Percentiles rank a stretch among this genome's conserved stretches.
These are phyloP conservation scores for Malurus melanocephalus DNA, from an alignment of 2,113 vertebrate genomes.

Conservation along the genomic window DNA sequence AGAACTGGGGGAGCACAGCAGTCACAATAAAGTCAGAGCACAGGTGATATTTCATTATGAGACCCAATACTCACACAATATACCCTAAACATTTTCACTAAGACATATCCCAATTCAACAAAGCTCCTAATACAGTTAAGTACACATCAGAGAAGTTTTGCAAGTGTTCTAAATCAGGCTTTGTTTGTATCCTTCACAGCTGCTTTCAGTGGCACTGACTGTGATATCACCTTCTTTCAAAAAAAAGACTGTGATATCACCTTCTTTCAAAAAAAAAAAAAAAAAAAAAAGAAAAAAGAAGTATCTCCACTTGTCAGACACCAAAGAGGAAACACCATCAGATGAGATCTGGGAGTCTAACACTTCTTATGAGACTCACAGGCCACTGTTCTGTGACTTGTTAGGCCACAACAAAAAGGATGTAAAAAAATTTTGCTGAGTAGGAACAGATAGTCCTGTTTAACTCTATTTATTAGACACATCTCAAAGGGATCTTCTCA, in stretches of 20 bases:
- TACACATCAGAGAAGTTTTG: background rate
- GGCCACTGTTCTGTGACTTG: background rate
- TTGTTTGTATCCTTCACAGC: background rate
- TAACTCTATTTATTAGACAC: background rate
- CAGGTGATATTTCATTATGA: background rate
- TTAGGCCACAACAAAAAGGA: accelerated
- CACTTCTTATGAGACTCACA: background rate
- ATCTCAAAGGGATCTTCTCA: background rate
- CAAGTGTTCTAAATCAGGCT: background rate
- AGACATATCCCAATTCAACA: background rate
- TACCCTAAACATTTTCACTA: background rate
- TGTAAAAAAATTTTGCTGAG: background rate
- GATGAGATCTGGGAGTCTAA: background rate
- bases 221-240: background rate
- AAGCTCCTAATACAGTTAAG: background rate
- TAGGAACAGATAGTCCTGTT: background rate
- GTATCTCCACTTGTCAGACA: background rate
- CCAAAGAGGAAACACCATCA: background rate
- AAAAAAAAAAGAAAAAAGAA: background rate
- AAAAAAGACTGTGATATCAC: background rate
- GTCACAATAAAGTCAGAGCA: background rate
- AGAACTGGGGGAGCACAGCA: background rate
- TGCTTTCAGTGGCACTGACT: background rate
- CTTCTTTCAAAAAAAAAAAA: background rate
- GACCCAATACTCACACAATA: background rate